Percentiles rank a stretch among this genome's conserved stretches.
phyloP scores from a whole-genome alignment of 2,113 vertebrate species.

The Balaeniceps rex region DNA sequence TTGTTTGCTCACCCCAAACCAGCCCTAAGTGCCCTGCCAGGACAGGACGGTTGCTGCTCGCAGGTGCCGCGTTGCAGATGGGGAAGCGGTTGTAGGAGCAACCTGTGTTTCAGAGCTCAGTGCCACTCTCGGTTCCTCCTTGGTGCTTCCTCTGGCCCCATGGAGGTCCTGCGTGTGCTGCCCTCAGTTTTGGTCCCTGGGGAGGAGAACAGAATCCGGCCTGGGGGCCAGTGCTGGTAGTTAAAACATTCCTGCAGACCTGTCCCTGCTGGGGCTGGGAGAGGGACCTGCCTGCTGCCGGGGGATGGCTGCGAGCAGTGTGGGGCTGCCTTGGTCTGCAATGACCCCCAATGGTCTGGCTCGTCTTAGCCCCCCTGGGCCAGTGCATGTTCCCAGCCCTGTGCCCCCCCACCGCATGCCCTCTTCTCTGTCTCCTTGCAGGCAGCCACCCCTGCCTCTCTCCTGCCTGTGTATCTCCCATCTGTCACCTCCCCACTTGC shows the following conservation, averaged over 20 bases:
- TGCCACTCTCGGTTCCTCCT: background rate
- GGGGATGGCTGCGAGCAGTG: background rate
- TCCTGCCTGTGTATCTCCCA: background rate
- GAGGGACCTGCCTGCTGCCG: background rate
- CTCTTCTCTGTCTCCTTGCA: background rate
- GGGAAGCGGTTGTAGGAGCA: background rate
- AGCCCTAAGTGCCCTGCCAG: fast-evolving
- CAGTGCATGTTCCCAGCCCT: background rate
- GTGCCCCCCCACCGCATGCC: fast-evolving
- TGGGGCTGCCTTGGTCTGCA: background rate
- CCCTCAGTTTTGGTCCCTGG: background rate
- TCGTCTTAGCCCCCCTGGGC: background rate
- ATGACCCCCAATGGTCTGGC: background rate
- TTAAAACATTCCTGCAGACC: background rate
- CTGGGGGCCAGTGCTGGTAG: background rate
- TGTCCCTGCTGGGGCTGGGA: background rate
- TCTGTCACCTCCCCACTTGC: background rate
- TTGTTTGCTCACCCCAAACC: background rate
- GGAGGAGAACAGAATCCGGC: background rate
- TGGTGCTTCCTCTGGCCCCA: background rate
- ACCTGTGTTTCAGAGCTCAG: background rate
- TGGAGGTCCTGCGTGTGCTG: background rate
- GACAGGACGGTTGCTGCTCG: background rate
- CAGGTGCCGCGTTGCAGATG: background rate
- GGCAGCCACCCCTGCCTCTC: background rate